Evolutionary conservation across 2,888 invertebrate species (phyloP).

Genomic region (Stratiomys singularior): DNA sequence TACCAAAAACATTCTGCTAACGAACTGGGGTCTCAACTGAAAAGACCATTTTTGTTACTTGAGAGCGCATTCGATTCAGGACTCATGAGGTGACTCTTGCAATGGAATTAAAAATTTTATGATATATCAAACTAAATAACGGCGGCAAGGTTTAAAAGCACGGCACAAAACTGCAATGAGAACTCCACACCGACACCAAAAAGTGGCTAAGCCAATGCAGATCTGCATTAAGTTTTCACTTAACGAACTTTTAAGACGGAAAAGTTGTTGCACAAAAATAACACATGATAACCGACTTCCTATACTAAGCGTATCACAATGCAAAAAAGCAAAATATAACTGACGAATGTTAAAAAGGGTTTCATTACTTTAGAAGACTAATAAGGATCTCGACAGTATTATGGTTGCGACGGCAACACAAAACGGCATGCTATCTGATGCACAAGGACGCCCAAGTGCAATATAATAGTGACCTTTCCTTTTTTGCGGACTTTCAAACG

Average conservation of each 20-base stretch:
- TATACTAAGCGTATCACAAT: constrained; percentile 5
- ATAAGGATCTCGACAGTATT: background rate
- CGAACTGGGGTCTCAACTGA: no score
- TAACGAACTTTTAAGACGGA: background rate
- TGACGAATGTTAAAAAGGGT: background rate
- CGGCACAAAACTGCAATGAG: no score
- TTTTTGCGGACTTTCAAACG: constrained; percentile 37
- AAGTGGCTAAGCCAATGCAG: background rate
- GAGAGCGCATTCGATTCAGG: no score
- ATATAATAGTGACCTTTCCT: background rate
- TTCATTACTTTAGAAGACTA: background rate
- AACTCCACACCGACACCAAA: no score
- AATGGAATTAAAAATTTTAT: no score
- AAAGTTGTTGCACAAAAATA: background rate
- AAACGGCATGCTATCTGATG: background rate
- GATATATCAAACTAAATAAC: no score
- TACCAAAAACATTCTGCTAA: no score
- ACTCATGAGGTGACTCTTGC: no score
- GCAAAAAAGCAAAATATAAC: constrained; percentile 15
- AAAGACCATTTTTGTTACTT: no score
- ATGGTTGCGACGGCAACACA: background rate
- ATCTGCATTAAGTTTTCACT: background rate
- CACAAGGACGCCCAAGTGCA: background rate
- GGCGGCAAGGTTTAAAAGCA: no score
- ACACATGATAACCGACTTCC: background rate